Percentiles rank a stretch among this genome's conserved stretches.
Evolutionary conservation across 37 sponge, comb jelly and placozoan genomes (phyloP).

Genomic region (Haliclona indistincta): DNA sequence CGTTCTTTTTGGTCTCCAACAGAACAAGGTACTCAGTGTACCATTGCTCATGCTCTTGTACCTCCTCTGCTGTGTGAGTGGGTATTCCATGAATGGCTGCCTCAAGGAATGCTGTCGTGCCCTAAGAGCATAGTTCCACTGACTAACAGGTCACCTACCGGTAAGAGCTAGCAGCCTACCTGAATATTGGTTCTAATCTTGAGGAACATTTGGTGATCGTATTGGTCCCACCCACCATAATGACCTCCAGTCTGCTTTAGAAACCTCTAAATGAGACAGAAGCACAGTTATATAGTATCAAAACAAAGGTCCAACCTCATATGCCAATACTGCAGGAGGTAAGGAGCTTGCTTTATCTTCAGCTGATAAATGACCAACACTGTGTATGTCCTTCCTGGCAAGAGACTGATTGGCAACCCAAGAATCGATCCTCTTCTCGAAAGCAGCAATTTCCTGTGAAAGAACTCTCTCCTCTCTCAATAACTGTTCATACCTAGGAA

Average conservation of each 20-base stretch:
- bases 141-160: no score
- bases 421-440: conserved; percentile 71
- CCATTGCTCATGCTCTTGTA: conserved; percentile 82
- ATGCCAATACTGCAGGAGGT: conserved; percentile 69
- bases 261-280: conserved; percentile 52
- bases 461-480: conserved; percentile 52
- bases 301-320: conserved; percentile 50
- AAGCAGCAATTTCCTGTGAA: conserved; percentile 68
- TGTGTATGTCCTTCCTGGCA: background rate
- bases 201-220: conserved; percentile 82
- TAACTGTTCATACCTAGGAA: conserved; percentile 73
- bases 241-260: conserved; percentile 78
- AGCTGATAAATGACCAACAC: no score
- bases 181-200: conserved; percentile 29
- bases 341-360: conserved; percentile 7
- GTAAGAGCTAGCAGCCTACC: conserved; percentile 9
- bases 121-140: no score
- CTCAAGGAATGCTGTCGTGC: conserved; percentile 38
- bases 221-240: conserved; percentile 91
- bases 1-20: conserved; percentile 70
- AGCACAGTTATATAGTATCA: background rate
- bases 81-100: conserved; percentile 62
- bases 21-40: conserved; percentile 66
- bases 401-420: conserved; percentile 29
- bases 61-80: conserved; percentile 47